Percentiles rank a stretch among this genome's conserved stretches.
Evolutionary conservation across 2,888 invertebrate genomes (phyloP).

Genomic region (Aspidiotus destructor): DNA sequence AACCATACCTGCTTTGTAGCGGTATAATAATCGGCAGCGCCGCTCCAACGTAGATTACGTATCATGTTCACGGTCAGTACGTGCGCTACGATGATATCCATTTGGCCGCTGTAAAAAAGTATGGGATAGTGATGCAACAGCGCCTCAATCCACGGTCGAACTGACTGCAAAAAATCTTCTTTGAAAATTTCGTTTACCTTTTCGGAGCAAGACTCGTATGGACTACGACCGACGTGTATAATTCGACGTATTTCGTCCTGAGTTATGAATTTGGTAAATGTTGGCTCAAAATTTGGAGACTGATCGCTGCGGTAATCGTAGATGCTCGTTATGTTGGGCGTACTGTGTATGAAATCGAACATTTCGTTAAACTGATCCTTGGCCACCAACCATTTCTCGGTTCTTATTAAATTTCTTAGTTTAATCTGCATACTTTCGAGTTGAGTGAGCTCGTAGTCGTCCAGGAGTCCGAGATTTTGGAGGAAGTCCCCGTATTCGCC

Average conservation of each 20-base stretch:
- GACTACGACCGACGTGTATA: slow-evolving; percentile 73
- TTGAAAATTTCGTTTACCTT: slow-evolving; percentile 59
- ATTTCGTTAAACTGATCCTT: no score
- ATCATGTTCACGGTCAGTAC: slow-evolving; percentile 53
- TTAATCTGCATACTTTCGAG: no score
- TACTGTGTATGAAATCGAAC: no score
- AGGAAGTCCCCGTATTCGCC: slow-evolving; percentile 67
- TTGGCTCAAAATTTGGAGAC: no score
- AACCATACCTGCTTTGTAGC: slow-evolving; percentile 55
- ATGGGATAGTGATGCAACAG: slow-evolving; percentile 56
- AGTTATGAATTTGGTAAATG: not conserved
- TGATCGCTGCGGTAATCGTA: no score
- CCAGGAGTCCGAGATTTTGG: slow-evolving; percentile 64
- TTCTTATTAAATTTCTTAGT: no score
- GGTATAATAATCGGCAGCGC: slow-evolving; percentile 53
- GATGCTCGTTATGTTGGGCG: no score
- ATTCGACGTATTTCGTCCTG: slow-evolving; percentile 41
- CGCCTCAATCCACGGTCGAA: slow-evolving; percentile 60
- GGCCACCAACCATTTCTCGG: no score
- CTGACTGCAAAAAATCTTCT: slow-evolving; percentile 68
- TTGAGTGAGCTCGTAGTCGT: slow-evolving; percentile 39
- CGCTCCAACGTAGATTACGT: slow-evolving; percentile 50
- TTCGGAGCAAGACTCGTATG: slow-evolving; percentile 52
- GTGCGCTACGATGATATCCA: slow-evolving; percentile 87
- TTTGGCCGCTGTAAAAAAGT: slow-evolving; percentile 76